Evolutionary conservation across 2,797 vertebrate species (phyloP), one percentile per base, ranked within the genome.

Genomic region (Salmo trutta): DNA sequence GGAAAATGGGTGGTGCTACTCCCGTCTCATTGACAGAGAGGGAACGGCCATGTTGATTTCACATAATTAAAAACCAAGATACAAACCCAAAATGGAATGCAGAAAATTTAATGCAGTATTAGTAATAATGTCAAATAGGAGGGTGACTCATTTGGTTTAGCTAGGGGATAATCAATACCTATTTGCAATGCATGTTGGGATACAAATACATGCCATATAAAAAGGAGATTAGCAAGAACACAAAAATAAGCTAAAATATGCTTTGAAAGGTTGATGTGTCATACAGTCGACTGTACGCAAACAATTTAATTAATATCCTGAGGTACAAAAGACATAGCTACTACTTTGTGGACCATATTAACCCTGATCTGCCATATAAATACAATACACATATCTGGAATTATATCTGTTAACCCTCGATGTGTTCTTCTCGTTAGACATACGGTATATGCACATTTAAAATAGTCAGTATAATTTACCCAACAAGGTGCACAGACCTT

Each of bases 21-120:
- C 3, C 5, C 36, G 67, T 83, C 77, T 83, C 82, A 82, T 69
- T 85, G 78, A 82, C 81, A 79, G 77, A 82, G 54, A 64, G 79
- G 76, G 36, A 29, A 87, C 77, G 82, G 79, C 84, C 79, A 24
- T 77, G 83, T 82, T 87, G 85, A 90, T 91, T 87, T 85, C 1
- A 21, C 5, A 21, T 71, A 62, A 76, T 76, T 59, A 68, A 74
- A 31, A 41, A 53, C 15, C n/a, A 68, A 24, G 52, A 74, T 56
- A 12, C 19, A 53, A 27, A 68, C 16, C 29, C 36, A 33, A 59
- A 53, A 68, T 74, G 54, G 8, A 62, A 59, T 62, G 21, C 17
- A 74, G 17, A n/a, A 24, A 53, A 54, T 73, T 16, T 6, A 36
- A 73, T 53, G 16, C 71, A 31, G 56, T 21, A 62, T 62, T 62